These are phyloP conservation scores for Peromyscus maniculatus DNA, from an alignment of 2,113 vertebrate genomes.

Conservation along the genomic window DNA sequence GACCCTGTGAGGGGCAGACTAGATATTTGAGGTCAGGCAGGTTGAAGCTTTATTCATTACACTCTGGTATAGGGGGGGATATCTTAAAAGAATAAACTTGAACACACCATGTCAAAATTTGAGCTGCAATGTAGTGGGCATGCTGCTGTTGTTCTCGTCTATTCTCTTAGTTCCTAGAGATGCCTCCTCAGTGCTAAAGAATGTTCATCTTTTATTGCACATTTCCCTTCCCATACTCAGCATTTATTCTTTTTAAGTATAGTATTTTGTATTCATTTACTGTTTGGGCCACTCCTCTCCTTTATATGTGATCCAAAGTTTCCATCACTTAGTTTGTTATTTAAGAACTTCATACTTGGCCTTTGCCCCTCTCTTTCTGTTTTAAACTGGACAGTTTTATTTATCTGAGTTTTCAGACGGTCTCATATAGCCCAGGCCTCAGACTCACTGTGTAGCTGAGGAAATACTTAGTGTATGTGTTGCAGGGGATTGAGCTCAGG, in stretches of 20 bases:
- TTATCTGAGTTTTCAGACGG: background rate
- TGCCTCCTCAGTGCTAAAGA: background rate
- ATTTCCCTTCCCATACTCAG: background rate
- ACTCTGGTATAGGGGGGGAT: background rate
- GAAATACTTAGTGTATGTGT: background rate
- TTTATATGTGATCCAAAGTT: constrained; percentile 13
- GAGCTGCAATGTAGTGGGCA: background rate
- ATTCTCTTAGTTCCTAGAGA: constrained; percentile 44
- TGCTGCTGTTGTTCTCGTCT: constrained; percentile 17
- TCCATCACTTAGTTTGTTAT: background rate
- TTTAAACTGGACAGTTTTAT: constrained; percentile 35
- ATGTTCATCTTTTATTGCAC: constrained; percentile 39
- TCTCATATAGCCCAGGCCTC: background rate
- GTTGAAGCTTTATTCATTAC: constrained; percentile 36
- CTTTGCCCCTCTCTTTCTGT: background rate
- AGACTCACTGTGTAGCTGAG: background rate
- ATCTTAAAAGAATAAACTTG: constrained; percentile 12
- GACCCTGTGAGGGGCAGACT: constrained; percentile 13
- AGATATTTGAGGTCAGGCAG: constrained; percentile 21
- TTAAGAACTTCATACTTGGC: constrained; percentile 13
- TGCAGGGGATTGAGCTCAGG: background rate
- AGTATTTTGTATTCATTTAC: background rate
- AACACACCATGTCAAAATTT: constrained; percentile 45
- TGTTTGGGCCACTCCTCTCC: background rate
- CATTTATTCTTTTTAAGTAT: constrained; percentile 57